Conservation (phyloP, 2,797 vertebrate genomes). For the Thaleichthys pacificus region DNA sequence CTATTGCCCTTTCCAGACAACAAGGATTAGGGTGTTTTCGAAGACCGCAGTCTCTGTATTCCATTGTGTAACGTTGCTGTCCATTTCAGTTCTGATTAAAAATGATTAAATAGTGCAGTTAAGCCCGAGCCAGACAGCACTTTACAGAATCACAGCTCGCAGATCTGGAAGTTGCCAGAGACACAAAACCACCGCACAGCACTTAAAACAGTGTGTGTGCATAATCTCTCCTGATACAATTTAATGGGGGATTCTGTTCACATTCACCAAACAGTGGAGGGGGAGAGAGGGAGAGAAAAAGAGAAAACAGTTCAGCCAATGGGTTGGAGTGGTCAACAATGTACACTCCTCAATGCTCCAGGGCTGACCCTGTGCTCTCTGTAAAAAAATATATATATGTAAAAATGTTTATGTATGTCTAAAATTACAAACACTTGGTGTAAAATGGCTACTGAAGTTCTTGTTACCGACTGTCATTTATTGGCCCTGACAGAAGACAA, state of each 20-base stretch:
- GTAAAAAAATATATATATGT: no score
- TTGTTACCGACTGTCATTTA: no score
- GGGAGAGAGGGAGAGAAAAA: constrained; percentile 18
- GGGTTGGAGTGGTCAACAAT: no score
- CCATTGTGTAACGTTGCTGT: constrained; percentile 8
- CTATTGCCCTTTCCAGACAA: constrained; percentile 1
- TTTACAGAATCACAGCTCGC: constrained; percentile 19
- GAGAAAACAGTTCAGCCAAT: constrained; percentile 1
- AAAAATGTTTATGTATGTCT: no score
- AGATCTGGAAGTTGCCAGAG: not conserved
- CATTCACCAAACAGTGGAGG: constrained; percentile 3
- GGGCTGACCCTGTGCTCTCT: no score
- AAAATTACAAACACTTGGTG: no score
- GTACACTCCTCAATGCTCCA: no score
- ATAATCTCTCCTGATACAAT: not conserved
- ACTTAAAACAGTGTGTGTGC: not conserved
- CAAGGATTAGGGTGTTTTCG: constrained; percentile 32
- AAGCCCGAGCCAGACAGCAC: constrained; percentile 22
- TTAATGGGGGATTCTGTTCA: constrained; percentile 17
- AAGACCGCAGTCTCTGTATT: constrained; percentile 27
- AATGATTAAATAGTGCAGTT: constrained; percentile 22
- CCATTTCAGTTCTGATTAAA: constrained; percentile 30
- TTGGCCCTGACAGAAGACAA: constrained; percentile 28
- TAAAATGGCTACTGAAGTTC: no score
- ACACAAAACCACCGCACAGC: not conserved